Conservation (phyloP, 2,888 invertebrate genomes). For the Acleris literana region DNA sequence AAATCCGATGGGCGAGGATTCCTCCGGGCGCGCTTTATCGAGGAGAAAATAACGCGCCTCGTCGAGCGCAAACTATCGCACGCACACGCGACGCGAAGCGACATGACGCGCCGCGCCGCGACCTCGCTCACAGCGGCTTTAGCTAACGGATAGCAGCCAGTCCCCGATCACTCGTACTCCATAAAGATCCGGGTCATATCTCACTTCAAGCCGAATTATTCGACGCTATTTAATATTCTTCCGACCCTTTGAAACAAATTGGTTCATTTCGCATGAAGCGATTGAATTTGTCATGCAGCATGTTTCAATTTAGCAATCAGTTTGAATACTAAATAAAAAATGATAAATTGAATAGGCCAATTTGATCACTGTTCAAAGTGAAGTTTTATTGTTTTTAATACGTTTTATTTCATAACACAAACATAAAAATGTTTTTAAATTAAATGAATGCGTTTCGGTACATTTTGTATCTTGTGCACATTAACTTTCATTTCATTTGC, state of each 20-base stretch:
- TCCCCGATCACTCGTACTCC: background rate
- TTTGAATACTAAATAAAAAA: constrained; percentile 3
- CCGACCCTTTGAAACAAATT: constrained; percentile 2
- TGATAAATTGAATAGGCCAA: background rate
- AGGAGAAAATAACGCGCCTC: constrained; percentile 30
- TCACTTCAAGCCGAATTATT: background rate
- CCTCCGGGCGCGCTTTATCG: constrained; percentile 31
- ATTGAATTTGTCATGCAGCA: constrained; percentile 20
- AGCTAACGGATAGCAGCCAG: background rate
- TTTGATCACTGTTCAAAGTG: too few relatives aligned
- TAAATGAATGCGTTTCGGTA: too few relatives aligned
- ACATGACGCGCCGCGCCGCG: background rate
- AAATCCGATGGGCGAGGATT: constrained; percentile 23
- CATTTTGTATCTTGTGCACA: too few relatives aligned
- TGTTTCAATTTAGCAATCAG: constrained; percentile 17
- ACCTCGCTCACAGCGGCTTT: background rate
- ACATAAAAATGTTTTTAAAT: too few relatives aligned
- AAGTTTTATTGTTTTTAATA: too few relatives aligned
- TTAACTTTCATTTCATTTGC: too few relatives aligned
- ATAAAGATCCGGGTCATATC: background rate
- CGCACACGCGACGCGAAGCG: background rate
- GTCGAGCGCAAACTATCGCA: background rate
- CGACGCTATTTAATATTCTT: background rate
- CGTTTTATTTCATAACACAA: too few relatives aligned
- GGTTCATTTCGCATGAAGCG: constrained; percentile 13